phyloP scores from a whole-genome alignment of 2,113 vertebrate species.

The Varanus salvator region DNA sequence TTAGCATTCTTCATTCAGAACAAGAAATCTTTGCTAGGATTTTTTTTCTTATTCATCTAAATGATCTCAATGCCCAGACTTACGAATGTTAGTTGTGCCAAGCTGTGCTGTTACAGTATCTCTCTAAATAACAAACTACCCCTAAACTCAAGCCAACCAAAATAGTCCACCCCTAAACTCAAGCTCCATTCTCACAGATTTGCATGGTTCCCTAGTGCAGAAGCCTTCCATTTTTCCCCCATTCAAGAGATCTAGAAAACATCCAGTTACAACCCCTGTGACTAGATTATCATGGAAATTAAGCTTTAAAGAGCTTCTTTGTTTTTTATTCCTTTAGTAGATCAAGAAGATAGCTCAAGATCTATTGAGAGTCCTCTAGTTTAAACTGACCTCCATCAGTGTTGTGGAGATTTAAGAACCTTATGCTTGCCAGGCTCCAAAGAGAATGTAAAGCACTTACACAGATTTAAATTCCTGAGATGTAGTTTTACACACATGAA shows the following conservation, averaged over 20 bases:
- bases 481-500: background rate
- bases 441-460: background rate
- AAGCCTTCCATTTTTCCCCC: background rate
- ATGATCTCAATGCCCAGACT: background rate
- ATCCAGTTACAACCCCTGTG: background rate
- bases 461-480: background rate
- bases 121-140: background rate
- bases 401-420: background rate
- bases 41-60: background rate
- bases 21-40: background rate
- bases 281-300: background rate
- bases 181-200: background rate
- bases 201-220: background rate
- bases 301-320: background rate
- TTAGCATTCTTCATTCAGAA: background rate
- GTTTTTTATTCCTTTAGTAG: background rate
- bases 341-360: background rate
- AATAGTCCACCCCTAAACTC: background rate
- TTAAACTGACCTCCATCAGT: too few species aligned
- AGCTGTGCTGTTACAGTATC: background rate
- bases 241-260: background rate
- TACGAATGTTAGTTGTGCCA: background rate
- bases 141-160: background rate
- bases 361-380: background rate
- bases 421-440: background rate